These are phyloP conservation scores for Melinaea menophilus DNA, from an alignment of 2,888 invertebrate species.

Conservation along the genomic window DNA sequence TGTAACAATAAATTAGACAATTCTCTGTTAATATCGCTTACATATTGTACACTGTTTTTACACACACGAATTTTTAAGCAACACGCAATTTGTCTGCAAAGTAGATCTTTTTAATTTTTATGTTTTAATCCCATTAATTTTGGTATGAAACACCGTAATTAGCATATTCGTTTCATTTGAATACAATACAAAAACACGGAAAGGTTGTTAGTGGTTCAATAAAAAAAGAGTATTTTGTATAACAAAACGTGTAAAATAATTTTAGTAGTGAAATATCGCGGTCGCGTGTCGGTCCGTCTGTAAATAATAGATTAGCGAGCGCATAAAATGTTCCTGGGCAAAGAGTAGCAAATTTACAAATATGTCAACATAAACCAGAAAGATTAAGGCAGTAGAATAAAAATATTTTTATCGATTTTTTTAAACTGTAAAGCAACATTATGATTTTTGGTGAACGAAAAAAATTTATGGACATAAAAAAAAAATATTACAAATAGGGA, in stretches of 20 bases:
- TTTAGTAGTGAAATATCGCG: slow-evolving; percentile 34
- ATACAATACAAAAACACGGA: slow-evolving; percentile 9
- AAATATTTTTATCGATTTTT: too few species aligned
- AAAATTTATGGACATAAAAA: neutral
- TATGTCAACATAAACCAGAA: neutral
- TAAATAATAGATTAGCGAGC: slow-evolving; percentile 59
- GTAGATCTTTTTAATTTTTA: too few species aligned
- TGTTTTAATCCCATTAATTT: too few species aligned
- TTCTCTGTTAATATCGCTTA: too few species aligned
- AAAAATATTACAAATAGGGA: too few species aligned
- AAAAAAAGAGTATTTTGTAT: slow-evolving; percentile 29
- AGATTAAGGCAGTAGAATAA: too few species aligned
- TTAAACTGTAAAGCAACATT: neutral
- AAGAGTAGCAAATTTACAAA: slow-evolving; percentile 22
- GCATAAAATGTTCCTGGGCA: slow-evolving; percentile 39
- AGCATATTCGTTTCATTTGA: slow-evolving; percentile 13
- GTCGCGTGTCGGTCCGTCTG: slow-evolving; percentile 45
- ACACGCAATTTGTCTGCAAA: too few species aligned
- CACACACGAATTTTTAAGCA: too few species aligned
- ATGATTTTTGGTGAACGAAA: neutral
- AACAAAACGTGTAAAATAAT: slow-evolving; percentile 33
- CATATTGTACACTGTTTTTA: too few species aligned
- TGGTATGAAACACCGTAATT: slow-evolving; percentile 1
- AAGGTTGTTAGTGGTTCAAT: slow-evolving; percentile 14
- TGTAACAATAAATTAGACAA: too few species aligned